Base-by-base conservation (phyloP, 2,113 vertebrate genomes). In the Xenopus laevis region DNA sequence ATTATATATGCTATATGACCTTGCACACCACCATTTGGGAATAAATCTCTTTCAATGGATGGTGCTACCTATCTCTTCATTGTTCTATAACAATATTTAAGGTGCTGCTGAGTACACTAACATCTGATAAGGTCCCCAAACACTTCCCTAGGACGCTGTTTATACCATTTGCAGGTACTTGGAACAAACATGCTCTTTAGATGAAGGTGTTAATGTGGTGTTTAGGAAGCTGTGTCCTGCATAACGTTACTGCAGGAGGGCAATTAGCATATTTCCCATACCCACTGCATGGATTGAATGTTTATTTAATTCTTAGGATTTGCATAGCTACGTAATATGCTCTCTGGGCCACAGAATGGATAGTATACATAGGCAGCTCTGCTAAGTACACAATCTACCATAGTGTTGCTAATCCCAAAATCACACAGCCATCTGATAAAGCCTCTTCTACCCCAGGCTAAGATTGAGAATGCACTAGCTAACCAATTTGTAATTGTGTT, bases 401-500 rank as follows among this genome's bases (percentile, higher is more conserved):
- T 33, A 65, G 78, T 76, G 76, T 0, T 0, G 20, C 16, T 85
- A 83, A 88, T 87, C 84, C 80, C 71, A 17, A 86, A 82, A 78
- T 30, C 64, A 82, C 78, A 75, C 66, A 75, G 58, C 55, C 59
- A 44, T 80, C 74, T 79, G 78, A 83, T 82, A 82, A 83, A 74
- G 71, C 33, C 74, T 1, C 44, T 4, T 67, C 63, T 72, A 79
- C 85, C 78, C 81, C 67, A 65, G 88, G 83, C 66, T 57, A 27
- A 27, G 23, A 27, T 27, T 27, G 23, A 27, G 23, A 27, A 27
- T 27, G 23, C 23, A 4, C 23, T 27, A 27, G 2, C 23, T 27
- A 75, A 79, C 83, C 84, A 71, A 84, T 89, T 90, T 86, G 82
- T 78, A 81, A 76, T 79, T 87, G 79, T 86, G 87, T 91, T 92